Conservation (phyloP, 37 sponge, comb jelly and placozoan genomes). For the Halichondria panicea region DNA sequence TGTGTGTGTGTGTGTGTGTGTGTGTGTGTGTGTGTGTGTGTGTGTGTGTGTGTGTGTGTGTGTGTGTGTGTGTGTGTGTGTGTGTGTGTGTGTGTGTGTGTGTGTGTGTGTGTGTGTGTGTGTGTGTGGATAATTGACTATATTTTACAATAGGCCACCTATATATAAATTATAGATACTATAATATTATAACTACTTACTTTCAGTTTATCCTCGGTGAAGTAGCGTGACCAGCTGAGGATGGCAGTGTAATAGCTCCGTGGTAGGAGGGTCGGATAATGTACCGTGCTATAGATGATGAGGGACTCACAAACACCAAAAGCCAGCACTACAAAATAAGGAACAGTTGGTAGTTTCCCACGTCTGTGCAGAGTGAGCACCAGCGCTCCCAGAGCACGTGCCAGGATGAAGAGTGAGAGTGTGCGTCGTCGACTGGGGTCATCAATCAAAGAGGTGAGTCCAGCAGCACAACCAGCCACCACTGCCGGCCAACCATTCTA, state of each 20-base stretch:
- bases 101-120: too few relatives aligned
- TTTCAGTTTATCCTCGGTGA: slow-evolving; percentile 16
- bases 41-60: too few relatives aligned
- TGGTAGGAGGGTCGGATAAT: slow-evolving; percentile 10
- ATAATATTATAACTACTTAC: too few relatives aligned
- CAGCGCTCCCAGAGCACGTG: slow-evolving; percentile 25
- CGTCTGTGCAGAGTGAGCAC: neutral
- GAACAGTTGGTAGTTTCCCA: slow-evolving; percentile 21
- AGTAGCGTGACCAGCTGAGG: slow-evolving; percentile 19
- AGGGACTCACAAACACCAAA: neutral
- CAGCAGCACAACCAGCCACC: slow-evolving; percentile 23
- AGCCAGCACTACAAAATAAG: slow-evolving; percentile 2
- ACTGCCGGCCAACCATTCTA: slow-evolving; percentile 5
- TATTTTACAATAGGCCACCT: too few relatives aligned
- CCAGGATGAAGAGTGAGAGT: slow-evolving; percentile 9
- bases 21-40: too few relatives aligned
- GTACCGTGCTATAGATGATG: neutral
- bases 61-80: too few relatives aligned
- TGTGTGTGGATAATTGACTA: too few relatives aligned
- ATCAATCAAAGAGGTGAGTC: slow-evolving; percentile 1
- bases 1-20: too few relatives aligned
- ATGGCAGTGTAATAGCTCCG: slow-evolving; percentile 15
- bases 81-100: too few relatives aligned
- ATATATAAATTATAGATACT: too few relatives aligned
- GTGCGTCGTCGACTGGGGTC: slow-evolving; percentile 16